Conservation (phyloP, 2,888 invertebrate genomes). For the Lasiommata megera region DNA sequence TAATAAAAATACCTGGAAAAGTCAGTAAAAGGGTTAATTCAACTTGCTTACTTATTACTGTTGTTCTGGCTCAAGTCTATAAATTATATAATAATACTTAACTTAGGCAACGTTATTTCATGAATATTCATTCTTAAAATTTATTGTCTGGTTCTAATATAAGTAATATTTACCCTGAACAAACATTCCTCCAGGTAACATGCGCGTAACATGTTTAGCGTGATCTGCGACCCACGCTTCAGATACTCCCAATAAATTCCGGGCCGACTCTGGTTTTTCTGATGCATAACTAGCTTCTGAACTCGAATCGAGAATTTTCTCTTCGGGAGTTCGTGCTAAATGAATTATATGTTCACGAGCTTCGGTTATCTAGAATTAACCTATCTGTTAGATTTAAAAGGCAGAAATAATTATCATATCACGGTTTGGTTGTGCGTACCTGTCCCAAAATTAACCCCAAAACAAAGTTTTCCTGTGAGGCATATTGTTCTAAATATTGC, state of each 20-base stretch:
- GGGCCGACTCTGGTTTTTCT: conserved; percentile 58
- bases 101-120: too few relatives aligned
- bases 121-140: too few relatives aligned
- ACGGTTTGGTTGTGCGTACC: conserved; percentile 67
- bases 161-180: conserved; percentile 83
- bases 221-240: conserved; percentile 89
- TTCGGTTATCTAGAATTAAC: conserved; percentile 77
- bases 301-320: conserved; percentile 56
- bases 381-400: not conserved
- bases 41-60: too few relatives aligned
- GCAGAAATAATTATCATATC: not conserved
- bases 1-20: conserved; percentile 85
- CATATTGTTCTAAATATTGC: conserved; percentile 84
- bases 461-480: conserved; percentile 83
- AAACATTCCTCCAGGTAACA: conserved; percentile 95
- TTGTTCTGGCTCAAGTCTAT: too few relatives aligned
- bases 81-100: too few relatives aligned
- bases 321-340: conserved; percentile 88
- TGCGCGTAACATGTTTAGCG: conserved; percentile 92
- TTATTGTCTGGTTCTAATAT: too few relatives aligned
- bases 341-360: conserved; percentile 90
- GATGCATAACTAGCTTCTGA: conserved; percentile 58
- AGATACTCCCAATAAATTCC: conserved; percentile 80
- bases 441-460: conserved; percentile 91
- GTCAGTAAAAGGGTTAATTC: not conserved